Conservation (phyloP, 2,888 invertebrate species). For the Melanotus villosus region DNA sequence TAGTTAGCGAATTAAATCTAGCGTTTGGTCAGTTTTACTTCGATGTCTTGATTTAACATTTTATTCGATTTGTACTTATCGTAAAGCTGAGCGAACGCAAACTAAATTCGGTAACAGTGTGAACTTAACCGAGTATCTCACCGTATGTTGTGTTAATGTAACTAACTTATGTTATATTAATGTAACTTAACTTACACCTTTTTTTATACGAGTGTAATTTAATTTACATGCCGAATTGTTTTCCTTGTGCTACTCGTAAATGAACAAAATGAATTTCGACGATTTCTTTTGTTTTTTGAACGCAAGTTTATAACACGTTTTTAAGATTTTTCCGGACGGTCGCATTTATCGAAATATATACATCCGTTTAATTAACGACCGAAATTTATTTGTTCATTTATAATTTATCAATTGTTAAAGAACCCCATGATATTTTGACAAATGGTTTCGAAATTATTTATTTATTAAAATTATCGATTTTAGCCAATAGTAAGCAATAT, state of each 20-base stretch:
- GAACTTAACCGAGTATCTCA: conserved; percentile 36
- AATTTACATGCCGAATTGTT: conserved; percentile 18
- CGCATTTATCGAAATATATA: neutral
- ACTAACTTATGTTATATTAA: conserved; percentile 32
- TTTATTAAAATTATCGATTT: conserved; percentile 46
- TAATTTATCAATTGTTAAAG: conserved; percentile 10
- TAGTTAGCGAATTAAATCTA: conserved; percentile 36
- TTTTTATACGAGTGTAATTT: conserved; percentile 26
- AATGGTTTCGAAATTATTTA: conserved; percentile 54
- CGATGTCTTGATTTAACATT: no score
- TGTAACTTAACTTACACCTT: conserved; percentile 34
- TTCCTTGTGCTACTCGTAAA: neutral
- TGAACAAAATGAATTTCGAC: conserved; percentile 21
- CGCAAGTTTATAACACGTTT: neutral
- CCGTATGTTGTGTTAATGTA: conserved; percentile 34
- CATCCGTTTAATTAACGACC: no score
- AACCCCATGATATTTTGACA: conserved; percentile 48
- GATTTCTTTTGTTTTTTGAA: neutral
- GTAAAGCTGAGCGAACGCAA: conserved; percentile 37
- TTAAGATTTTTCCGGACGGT: neutral
- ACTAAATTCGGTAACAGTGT: conserved; percentile 29
- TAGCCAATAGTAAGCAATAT: conserved; percentile 36
- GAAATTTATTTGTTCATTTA: conserved; percentile 33
- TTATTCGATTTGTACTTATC: conserved; percentile 41
- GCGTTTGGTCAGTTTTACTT: conserved; percentile 39